Evolutionary conservation across 1,140 invertebrate genomes (phyloP).

Genomic region (Sesamia nonagrioides): DNA sequence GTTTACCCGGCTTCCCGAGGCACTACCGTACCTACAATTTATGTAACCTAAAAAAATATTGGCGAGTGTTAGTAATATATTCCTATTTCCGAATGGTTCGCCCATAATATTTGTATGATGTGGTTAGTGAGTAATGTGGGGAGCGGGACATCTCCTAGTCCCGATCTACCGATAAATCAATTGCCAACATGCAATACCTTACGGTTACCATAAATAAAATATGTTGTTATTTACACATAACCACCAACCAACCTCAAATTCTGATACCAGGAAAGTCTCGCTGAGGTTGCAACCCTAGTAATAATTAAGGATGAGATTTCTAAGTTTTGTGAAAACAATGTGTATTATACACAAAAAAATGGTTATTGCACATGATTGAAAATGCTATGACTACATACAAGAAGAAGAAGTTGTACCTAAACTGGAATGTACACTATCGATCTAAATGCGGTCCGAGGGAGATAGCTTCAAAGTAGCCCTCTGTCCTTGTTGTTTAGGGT

Average conservation of each 20-base stretch:
- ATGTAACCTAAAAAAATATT: conserved; percentile 20
- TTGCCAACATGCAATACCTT: conserved; percentile 64
- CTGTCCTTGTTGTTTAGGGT: no score
- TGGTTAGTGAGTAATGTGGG: conserved; percentile 78
- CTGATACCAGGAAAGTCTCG: background rate
- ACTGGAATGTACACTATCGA: no score
- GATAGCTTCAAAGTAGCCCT: no score
- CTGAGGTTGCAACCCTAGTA: background rate
- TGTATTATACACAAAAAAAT: background rate
- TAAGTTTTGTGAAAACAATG: background rate
- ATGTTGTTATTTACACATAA: conserved; percentile 41
- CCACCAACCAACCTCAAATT: background rate
- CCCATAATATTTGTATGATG: conserved; percentile 68
- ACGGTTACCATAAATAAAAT: conserved; percentile 54
- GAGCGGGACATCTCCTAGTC: conserved; percentile 69
- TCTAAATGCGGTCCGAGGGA: no score
- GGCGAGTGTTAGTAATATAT: conserved; percentile 46
- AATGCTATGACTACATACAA: no score
- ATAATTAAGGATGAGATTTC: background rate
- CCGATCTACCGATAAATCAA: conserved; percentile 79
- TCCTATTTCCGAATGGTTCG: conserved; percentile 55
- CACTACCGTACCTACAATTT: conserved; percentile 33
- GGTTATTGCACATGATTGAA: no score
- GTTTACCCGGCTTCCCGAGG: background rate
- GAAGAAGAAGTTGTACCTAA: no score